Base-by-base conservation (phyloP, 2,113 vertebrate genomes). In the Ramphastos sulfuratus region DNA sequence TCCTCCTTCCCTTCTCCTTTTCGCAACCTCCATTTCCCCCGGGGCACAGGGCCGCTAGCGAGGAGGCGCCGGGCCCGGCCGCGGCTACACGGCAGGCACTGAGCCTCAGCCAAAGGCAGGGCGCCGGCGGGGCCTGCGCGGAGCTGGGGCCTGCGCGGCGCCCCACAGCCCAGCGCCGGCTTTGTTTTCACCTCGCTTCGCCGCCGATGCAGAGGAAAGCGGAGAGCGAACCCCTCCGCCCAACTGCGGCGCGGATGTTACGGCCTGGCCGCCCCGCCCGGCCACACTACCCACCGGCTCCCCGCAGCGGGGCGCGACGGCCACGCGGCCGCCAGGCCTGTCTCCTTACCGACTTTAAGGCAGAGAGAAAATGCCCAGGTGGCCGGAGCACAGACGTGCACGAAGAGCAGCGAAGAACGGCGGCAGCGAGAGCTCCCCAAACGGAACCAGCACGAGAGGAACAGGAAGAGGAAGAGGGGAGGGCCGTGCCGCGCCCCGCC, bases 271-370 rank as follows among this genome's bases (percentile, higher is more conserved):
- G 28, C 61, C 15, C 54, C 56, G 37, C 64, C 54, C 25, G 2
- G 27, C 23, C 60, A 25, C 60, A 6, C 11, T 18, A 7, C 50
- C 23, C 59, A 3, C 19, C 10, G 7, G 31, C 59, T 17, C 20
- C 48, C 69, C n/a, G 15, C 48, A 7, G 39, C 64, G 1, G 54
- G 39, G 52, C 52, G 10, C 7, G 14, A 37, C 33, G 15, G 15
- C 44, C 3, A 44, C 37, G 24, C 78, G 10, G 15, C 10, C 8
- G 2, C 15, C 65, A 3, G 8, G 13, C 25, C 67, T 55, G 3
- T 48, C 30, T 82, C 23, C 97, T 97, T 78, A 98, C 97, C 97
- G 97, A 97, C 86, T 98, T 98, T 97, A 97, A 97, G 96, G 97
- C 97, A 96, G 94, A 96, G 95, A 97, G 95, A 90, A 98, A 95